Evolutionary conservation across 2,888 invertebrate species (phyloP).

Genomic region (Ashinkailepas kermadecensis): DNA sequence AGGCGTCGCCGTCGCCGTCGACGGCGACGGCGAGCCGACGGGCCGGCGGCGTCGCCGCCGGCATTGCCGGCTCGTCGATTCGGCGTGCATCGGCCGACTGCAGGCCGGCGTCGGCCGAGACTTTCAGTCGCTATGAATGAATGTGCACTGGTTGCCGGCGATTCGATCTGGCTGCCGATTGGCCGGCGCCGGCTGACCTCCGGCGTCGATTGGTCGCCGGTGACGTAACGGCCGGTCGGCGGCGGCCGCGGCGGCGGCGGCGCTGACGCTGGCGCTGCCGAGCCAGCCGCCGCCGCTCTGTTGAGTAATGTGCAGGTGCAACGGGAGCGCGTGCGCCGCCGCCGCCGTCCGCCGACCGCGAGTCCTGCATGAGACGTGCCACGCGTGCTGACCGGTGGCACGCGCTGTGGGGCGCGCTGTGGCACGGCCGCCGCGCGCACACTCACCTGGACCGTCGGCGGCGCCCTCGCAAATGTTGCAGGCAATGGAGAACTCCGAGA

Average conservation of each 20-base stretch:
- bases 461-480: not conserved
- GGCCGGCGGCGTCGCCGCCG: not conserved
- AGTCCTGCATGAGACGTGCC: not conserved
- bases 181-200: conserved; percentile 15
- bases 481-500: conserved; percentile 2
- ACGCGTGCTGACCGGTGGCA: not conserved
- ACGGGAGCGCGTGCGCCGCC: not conserved
- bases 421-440: not conserved
- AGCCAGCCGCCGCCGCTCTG: not conserved
- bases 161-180: conserved; percentile 1
- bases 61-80: too few relatives aligned
- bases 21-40: not conserved
- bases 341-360: not conserved
- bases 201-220: not conserved
- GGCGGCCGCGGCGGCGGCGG: not conserved
- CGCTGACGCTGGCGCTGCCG: not conserved
- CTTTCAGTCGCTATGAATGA: not conserved
- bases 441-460: too few relatives aligned
- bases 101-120: not conserved
- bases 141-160: conserved; percentile 7
- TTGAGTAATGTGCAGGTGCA: conserved; percentile 16
- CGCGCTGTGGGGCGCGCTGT: not conserved
- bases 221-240: not conserved
- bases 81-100: not conserved
- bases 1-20: not conserved